Evolutionary conservation across 2,888 invertebrate species (phyloP).

Genomic region (Shargacucullia verbasci): DNA sequence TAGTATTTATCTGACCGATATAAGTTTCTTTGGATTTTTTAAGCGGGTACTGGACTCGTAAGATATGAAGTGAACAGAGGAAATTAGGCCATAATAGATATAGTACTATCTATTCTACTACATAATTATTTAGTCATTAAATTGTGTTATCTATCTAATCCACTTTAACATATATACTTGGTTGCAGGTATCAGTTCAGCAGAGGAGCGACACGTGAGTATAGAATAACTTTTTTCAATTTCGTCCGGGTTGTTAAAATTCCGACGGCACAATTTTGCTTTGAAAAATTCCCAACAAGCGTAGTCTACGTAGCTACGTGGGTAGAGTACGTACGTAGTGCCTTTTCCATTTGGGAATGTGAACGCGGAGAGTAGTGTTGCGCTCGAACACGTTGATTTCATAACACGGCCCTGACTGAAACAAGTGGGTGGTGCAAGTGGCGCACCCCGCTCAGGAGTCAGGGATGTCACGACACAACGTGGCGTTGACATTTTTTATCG

Average conservation of each 20-base stretch:
- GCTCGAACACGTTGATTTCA: conserved; percentile 89
- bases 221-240: conserved; percentile 77
- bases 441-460: conserved; percentile 70
- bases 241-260: conserved; percentile 77
- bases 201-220: conserved; percentile 88
- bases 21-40: too few relatives aligned
- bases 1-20: too few relatives aligned
- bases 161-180: conserved; percentile 52
- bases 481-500: conserved; percentile 11
- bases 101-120: too few relatives aligned
- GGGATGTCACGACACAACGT: conserved; percentile 59
- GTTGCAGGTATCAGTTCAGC: conserved; percentile 88
- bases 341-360: conserved; percentile 85
- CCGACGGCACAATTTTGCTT: conserved; percentile 77
- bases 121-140: conserved; percentile 10
- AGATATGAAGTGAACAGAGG: too few relatives aligned
- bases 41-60: too few relatives aligned
- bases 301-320: conserved; percentile 34
- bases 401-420: conserved; percentile 85
- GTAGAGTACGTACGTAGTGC: conserved; percentile 66
- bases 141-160: conserved; percentile 32
- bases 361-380: conserved; percentile 80
- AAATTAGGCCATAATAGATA: too few relatives aligned
- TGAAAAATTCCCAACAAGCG: conserved; percentile 80
- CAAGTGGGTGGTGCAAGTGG: conserved; percentile 87